Evolutionary conservation across 2,113 vertebrate species (phyloP).

Genomic region (Peromyscus californicus): DNA sequence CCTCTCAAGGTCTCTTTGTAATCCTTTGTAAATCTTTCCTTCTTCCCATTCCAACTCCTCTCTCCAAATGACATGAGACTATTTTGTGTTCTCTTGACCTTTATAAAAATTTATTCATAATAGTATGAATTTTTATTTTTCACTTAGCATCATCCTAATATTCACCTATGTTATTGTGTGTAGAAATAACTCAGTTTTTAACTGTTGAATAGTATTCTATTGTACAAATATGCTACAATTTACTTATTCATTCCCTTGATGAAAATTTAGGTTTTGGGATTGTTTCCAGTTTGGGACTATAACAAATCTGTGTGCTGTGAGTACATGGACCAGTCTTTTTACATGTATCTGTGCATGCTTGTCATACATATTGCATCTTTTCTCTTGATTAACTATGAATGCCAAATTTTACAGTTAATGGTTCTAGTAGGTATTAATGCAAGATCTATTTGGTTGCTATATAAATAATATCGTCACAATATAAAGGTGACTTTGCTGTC

Average conservation of each 20-base stretch:
- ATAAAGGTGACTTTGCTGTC: not conserved
- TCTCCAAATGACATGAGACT: not conserved
- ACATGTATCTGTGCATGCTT: not conserved
- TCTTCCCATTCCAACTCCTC: not conserved
- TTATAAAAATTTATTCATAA: not conserved
- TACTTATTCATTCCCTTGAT: not conserved
- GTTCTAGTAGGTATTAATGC: not conserved
- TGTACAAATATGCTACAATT: not conserved
- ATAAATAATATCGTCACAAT: not conserved
- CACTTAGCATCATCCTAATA: not conserved
- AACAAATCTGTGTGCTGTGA: not conserved
- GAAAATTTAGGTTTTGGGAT: not conserved
- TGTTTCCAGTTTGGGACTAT: not conserved
- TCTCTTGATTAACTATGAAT: not conserved
- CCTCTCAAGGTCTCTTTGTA: not conserved
- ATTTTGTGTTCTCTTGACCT: not conserved
- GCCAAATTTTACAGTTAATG: not conserved
- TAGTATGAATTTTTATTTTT: not conserved
- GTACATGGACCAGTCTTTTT: not conserved
- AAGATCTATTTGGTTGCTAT: not conserved
- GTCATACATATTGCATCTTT: not conserved
- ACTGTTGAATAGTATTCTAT: not conserved
- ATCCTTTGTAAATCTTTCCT: accelerated
- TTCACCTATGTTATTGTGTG: not conserved
- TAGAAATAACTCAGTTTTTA: not conserved